Evolutionary conservation across 1,140 invertebrate genomes (phyloP).

Genomic region (Rhopalosiphum padi): DNA sequence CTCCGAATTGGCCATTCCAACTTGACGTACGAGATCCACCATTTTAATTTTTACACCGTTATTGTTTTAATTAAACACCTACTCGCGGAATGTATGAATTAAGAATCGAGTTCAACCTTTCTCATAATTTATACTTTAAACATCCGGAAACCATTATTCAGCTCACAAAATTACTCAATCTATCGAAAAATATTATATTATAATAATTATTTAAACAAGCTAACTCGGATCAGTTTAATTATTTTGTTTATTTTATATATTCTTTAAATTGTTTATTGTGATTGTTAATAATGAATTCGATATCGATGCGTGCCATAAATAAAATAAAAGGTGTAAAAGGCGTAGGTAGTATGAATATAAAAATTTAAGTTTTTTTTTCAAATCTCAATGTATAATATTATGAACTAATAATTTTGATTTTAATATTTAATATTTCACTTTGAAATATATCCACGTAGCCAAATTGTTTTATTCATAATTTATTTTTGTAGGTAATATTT

Average conservation of each 20-base stretch:
- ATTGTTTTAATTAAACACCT: not conserved
- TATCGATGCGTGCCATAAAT: not conserved
- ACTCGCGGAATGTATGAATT: not conserved
- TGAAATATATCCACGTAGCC: not conserved
- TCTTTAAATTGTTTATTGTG: not conserved
- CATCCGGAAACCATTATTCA: not conserved
- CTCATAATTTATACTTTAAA: not conserved
- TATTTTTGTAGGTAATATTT: not conserved
- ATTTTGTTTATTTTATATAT: not conserved
- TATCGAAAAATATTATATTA: not conserved
- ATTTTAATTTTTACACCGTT: not conserved
- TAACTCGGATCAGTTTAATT: not conserved
- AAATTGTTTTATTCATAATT: not conserved
- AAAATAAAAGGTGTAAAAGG: not conserved
- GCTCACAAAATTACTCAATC: not conserved
- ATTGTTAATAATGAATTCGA: not conserved
- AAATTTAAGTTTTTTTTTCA: not conserved
- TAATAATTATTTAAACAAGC: not conserved
- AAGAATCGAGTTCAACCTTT: not conserved
- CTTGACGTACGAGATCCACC: not conserved
- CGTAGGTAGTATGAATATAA: not conserved
- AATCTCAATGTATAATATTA: not conserved
- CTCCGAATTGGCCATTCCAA: not conserved
- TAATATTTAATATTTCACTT: no score
- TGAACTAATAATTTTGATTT: not conserved